Base-by-base conservation (phyloP, 2,797 vertebrate genomes). In the Eulemur rubriventer region DNA sequence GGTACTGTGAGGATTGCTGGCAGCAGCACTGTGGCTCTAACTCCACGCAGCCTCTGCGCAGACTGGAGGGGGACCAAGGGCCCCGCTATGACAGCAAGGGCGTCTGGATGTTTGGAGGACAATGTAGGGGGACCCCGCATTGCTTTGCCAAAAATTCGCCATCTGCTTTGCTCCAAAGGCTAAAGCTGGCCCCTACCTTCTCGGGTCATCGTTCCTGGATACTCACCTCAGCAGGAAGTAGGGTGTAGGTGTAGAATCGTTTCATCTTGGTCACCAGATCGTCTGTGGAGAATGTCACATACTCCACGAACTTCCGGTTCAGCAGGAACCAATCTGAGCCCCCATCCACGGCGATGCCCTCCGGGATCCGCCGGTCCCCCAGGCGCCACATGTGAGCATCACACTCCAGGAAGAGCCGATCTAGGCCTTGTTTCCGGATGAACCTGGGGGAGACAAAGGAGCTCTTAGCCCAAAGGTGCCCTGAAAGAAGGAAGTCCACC, bases 311-410 rank as follows among this genome's bases (percentile, higher is more conserved):
- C 97, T 99, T 98, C 90, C 99, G 99, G 98, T 99, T 99, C 13
- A 99, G 99, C 72, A 99, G 99, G 98, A 99, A 99, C 99, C 99
- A 99, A 91, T 99, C 99, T 0, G 99, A 99, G 1, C 99, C 99
- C 0, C 99, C 99, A 3, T 99, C 99, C 0, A 99, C 99, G 0
- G 99, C 98, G 28, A 99, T 99, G 97, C 99, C 99, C 75, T 99
- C 99, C 0, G 99, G 99, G 98, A 99, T 99, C 97, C 99, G 99
- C 61, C 99, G 98, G 97, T 99, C 99, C 0, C 99, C 99, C 61
- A 99, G 99, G 86, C 99, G 99, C 99, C 99, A 99, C 99, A 99
- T 99, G 98, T 99, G 99, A 0, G 99, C 99, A 17, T 99, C 99
- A 0, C 99, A 99, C 98, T 99, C 99, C 52, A 99, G 99, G 98